These are phyloP conservation scores for Capitella teleta DNA, from an alignment of 1,140 invertebrate species.

Conservation along the genomic window DNA sequence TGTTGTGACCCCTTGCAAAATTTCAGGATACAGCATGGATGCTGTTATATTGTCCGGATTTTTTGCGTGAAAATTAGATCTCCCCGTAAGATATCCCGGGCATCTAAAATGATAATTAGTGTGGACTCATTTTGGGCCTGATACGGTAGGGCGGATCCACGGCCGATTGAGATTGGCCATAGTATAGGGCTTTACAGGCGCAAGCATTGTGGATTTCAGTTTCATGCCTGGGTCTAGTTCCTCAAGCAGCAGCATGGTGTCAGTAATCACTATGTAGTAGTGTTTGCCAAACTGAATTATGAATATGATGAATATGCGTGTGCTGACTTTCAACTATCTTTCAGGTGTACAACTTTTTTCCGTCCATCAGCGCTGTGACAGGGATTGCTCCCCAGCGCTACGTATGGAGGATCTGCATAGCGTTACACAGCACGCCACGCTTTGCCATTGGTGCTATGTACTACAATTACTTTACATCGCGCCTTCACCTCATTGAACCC, in stretches of 20 bases:
- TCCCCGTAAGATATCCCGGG: too few relatives aligned
- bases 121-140: too few relatives aligned
- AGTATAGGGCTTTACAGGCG: background rate
- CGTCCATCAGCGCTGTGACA: conserved; percentile 83
- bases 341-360: conserved; percentile 80
- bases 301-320: background rate
- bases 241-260: background rate
- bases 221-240: background rate
- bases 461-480: conserved; percentile 9
- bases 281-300: background rate
- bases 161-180: too few relatives aligned
- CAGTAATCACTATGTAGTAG: background rate
- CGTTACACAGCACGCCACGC: conserved; percentile 74
- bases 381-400: conserved; percentile 79
- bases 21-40: too few relatives aligned
- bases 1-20: too few relatives aligned
- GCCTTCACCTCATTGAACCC: background rate
- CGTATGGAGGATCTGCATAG: conserved; percentile 75
- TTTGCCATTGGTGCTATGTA: conserved; percentile 39
- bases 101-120: too few relatives aligned
- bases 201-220: background rate
- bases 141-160: too few relatives aligned
- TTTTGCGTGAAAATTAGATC: too few relatives aligned
- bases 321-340: background rate
- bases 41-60: too few relatives aligned